Evolutionary conservation across 2,797 vertebrate species (phyloP), one percentile per base, ranked within the genome.

Genomic region (Tamandua tetradactyla): DNA sequence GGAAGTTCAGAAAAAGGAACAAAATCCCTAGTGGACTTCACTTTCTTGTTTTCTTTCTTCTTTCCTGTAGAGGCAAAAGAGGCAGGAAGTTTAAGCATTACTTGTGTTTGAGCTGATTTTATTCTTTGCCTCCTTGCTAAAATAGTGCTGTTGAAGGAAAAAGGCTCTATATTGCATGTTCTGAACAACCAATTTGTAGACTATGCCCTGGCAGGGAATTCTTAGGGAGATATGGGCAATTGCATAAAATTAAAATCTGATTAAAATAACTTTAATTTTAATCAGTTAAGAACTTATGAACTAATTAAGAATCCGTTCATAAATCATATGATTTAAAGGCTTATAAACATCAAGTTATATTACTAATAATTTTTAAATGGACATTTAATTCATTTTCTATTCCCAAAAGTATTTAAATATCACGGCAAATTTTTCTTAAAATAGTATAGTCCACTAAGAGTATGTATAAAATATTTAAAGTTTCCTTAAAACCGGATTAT

Each of bases 1-100:
- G 94, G 89, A 97, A 96, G 97, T 97, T 97, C 97, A 97, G 96
- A 97, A 96, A 97, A 97, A 97, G 97, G 97, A 97, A 97, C 96
- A 97, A 93, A 96, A 96, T 96, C 97, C 97, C 97, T 97, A 97
- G 96, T 95, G 97, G 97, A 97, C 97, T 97, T 97, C 97, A 62
- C 95, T 97, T 96, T 97, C 97, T 97, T 96, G 97, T 97, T 96
- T 97, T 97, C 97, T 97, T 97, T 97, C 97, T 97, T 97, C 97
- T 97, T 97, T 96, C 97, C 97, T 97, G 97, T 97, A 97, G 97
- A 96, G 97, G 97, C 97, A 97, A 97, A 97, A 97, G 97, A 97
- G 97, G 97, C 97, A 97, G 96, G 97, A 97, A 97, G 96, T 97
- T 97, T 97, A 97, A 97, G 97, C 49, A 97, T 97, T 94, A 96